Evolutionary conservation across 1,140 invertebrate species (phyloP).

Genomic region (Drosophila orosa): DNA sequence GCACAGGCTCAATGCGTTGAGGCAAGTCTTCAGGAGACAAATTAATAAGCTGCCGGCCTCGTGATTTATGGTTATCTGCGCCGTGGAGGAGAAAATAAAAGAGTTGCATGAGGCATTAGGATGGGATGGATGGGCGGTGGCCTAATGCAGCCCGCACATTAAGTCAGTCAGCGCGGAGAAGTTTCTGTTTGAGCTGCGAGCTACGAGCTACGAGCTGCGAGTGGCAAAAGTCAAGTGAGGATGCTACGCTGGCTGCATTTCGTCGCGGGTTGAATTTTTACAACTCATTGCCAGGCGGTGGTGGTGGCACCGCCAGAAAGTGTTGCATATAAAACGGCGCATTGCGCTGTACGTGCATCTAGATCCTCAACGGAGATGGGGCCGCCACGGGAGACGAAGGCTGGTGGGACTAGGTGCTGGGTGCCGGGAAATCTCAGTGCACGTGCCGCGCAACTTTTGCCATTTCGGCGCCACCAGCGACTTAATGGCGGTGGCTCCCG

Average conservation of each 20-base stretch:
- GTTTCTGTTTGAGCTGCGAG: slow-evolving; percentile 55
- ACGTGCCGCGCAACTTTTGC: slow-evolving; percentile 76
- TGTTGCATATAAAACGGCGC: slow-evolving; percentile 80
- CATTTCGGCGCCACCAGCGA: slow-evolving; percentile 64
- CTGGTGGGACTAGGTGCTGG: not conserved
- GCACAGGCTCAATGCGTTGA: slow-evolving; percentile 71
- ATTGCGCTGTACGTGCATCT: slow-evolving; percentile 73
- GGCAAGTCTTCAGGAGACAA: slow-evolving; percentile 85
- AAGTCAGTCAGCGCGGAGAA: slow-evolving; percentile 39
- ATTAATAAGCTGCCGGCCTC: slow-evolving; percentile 88
- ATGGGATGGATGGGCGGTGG: not conserved
- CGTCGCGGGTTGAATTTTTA: slow-evolving; percentile 67
- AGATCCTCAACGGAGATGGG: not conserved
- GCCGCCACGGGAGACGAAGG: slow-evolving; percentile 16
- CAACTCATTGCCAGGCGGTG: slow-evolving; percentile 62
- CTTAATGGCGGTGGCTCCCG: slow-evolving; percentile 62
- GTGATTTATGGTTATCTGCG: slow-evolving; percentile 88
- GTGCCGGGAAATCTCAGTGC: slow-evolving; percentile 68
- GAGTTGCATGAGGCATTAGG: slow-evolving; percentile 15
- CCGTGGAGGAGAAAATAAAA: slow-evolving; percentile 25
- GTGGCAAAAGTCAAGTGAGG: slow-evolving; percentile 65
- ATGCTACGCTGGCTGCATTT: slow-evolving; percentile 59
- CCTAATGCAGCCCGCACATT: slow-evolving; percentile 69
- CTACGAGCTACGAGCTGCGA: no score
- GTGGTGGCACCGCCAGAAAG: slow-evolving; percentile 41